Evolutionary conservation across 2,888 invertebrate genomes (phyloP).

Genomic region (Fabriciana adippe): DNA sequence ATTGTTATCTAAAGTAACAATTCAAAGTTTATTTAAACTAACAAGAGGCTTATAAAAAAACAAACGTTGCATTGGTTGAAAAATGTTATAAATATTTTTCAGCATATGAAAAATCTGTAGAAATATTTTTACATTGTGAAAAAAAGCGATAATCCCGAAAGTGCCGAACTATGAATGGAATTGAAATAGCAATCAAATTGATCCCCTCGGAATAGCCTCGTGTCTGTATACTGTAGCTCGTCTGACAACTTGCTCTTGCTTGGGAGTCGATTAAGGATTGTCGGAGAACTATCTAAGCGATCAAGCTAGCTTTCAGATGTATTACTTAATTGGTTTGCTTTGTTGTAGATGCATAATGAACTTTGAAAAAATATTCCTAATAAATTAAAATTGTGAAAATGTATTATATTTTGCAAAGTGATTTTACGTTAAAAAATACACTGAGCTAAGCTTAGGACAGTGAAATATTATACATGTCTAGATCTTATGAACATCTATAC

Average conservation of each 20-base stretch:
- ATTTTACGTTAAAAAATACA: no score
- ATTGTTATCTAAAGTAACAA: background rate
- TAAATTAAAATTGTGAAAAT: no score
- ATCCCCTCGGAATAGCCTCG: slow-evolving; percentile 21
- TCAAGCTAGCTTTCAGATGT: slow-evolving; percentile 8
- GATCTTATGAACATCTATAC: no score
- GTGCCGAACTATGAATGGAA: slow-evolving; percentile 15
- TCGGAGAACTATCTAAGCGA: slow-evolving; percentile 13
- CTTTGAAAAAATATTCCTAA: no score
- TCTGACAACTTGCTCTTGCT: slow-evolving; percentile 20
- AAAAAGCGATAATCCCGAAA: slow-evolving; percentile 3
- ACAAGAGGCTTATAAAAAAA: background rate
- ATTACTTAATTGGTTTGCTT: slow-evolving; percentile 4
- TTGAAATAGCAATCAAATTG: slow-evolving; percentile 25
- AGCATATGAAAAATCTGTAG: slow-evolving; percentile 3
- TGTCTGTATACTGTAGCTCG: slow-evolving; percentile 16
- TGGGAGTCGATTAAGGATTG: slow-evolving; percentile 15
- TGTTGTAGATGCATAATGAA: background rate
- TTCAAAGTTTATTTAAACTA: slow-evolving; percentile 8
- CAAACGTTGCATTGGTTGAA: background rate
- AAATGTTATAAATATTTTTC: slow-evolving; percentile 1
- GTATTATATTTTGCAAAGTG: no score
- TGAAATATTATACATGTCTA: no score
- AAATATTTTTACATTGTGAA: slow-evolving; percentile 8
- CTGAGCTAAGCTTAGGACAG: no score